phyloP scores from a whole-genome alignment of 1,140 invertebrate species.

The Metaphire vulgaris region DNA sequence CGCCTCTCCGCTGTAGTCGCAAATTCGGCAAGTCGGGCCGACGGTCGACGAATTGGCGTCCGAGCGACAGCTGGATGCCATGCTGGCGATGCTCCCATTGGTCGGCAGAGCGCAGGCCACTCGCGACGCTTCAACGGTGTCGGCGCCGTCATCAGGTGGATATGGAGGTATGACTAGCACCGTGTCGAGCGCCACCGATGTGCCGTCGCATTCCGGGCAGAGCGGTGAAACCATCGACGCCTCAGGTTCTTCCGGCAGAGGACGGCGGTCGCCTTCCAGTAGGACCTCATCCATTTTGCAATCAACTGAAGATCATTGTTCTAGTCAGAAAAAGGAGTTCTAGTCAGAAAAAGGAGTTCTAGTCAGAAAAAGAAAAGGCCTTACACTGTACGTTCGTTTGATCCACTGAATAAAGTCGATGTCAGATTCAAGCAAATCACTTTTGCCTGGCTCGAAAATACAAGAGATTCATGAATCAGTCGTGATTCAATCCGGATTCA shows the following conservation, averaged over 20 bases:
- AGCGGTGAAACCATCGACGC: background rate
- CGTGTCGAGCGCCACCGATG: background rate
- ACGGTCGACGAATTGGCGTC: background rate
- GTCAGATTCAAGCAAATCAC: too few species aligned
- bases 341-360: too few species aligned
- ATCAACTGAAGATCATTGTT: too few species aligned
- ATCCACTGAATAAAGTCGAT: too few species aligned
- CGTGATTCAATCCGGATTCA: too few species aligned
- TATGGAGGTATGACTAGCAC: background rate
- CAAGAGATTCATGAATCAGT: too few species aligned
- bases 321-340: too few species aligned
- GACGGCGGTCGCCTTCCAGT: too few species aligned
- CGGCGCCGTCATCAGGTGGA: background rate
- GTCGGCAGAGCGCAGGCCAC: background rate
- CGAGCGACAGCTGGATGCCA: background rate
- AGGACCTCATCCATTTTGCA: too few species aligned
- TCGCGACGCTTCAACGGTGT: background rate
- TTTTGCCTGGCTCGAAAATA: too few species aligned
- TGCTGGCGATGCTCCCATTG: background rate
- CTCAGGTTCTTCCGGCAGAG: background rate
- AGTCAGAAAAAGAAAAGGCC: too few species aligned
- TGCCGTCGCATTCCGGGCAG: background rate
- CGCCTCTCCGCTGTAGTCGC: conserved; percentile 53
- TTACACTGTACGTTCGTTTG: too few species aligned
- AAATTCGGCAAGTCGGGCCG: conserved; percentile 54